These are phyloP conservation scores for Tetrax tetrax DNA, from an alignment of 2,113 vertebrate genomes.

Conservation along the genomic window DNA sequence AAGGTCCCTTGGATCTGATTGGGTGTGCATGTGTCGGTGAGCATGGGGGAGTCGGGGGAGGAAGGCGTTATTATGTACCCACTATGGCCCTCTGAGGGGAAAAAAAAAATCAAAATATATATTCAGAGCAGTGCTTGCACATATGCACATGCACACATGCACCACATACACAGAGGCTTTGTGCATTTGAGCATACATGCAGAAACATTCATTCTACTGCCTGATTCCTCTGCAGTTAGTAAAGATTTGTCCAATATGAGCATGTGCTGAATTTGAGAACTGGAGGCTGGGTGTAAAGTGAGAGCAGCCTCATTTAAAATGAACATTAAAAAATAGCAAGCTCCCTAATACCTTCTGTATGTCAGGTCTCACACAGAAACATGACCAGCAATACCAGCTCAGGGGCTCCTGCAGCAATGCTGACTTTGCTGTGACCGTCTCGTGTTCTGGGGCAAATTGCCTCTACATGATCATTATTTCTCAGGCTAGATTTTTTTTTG, in stretches of 20 bases:
- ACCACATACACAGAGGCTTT: background rate
- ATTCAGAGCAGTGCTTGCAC: background rate
- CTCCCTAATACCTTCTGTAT: background rate
- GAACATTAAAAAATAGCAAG: background rate
- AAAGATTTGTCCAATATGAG: background rate
- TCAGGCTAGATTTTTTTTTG: background rate
- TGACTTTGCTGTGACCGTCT: background rate
- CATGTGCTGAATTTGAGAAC: background rate
- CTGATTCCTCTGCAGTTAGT: background rate
- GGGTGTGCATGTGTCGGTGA: background rate
- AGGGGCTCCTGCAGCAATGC: background rate
- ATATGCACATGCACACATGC: rapidly evolving
- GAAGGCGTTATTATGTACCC: background rate
- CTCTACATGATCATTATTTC: background rate
- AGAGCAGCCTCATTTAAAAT: constrained; percentile 1
- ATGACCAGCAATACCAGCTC: background rate
- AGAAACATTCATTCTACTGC: rapidly evolving
- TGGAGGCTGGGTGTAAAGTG: background rate
- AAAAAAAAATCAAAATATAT: background rate
- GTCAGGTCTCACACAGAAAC: background rate
- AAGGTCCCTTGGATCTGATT: background rate
- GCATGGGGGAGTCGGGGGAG: background rate
- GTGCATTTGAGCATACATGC: background rate
- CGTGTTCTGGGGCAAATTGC: background rate
- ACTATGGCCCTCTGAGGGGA: background rate